phyloP scores from a whole-genome alignment of 2,888 invertebrate genomes.

The Lymantria dispar region DNA sequence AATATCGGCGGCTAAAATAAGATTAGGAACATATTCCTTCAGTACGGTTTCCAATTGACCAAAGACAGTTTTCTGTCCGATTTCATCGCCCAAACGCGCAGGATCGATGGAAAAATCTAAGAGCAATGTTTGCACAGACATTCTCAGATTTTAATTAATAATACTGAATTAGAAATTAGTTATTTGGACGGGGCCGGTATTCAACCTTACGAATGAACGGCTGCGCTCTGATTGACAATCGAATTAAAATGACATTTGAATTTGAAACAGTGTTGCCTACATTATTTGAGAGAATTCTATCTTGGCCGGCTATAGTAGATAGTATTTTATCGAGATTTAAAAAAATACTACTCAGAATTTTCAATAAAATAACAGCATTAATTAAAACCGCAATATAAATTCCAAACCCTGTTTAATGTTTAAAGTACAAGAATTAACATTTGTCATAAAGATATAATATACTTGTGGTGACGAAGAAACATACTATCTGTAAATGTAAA shows the following conservation, averaged over 20 bases:
- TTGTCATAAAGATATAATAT: no score
- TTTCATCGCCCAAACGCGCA: conserved; percentile 84
- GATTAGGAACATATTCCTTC: conserved; percentile 86
- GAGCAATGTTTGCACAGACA: conserved; percentile 91
- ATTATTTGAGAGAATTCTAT: no score
- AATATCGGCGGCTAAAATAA: conserved; percentile 86
- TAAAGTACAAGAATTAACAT: no score
- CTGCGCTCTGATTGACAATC: not conserved
- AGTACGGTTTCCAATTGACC: conserved; percentile 86
- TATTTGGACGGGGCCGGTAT: conserved; percentile 51
- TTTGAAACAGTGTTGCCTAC: no score
- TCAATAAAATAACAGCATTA: no score
- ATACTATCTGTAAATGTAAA: no score
- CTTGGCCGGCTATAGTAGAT: no score
- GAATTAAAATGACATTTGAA: not conserved
- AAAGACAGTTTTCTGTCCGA: conserved; percentile 85
- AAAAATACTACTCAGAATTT: no score
- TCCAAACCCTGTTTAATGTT: no score
- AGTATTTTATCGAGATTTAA: no score
- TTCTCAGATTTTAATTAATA: conserved; percentile 47
- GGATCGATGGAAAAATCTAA: conserved; percentile 91
- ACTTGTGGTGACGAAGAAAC: no score
- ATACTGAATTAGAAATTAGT: conserved; percentile 24
- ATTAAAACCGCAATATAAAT: no score
- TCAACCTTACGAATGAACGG: not conserved